Evolutionary conservation across 2,113 vertebrate genomes (phyloP), one percentile per base, ranked within the genome.

Genomic region (Pterocles burchelli): DNA sequence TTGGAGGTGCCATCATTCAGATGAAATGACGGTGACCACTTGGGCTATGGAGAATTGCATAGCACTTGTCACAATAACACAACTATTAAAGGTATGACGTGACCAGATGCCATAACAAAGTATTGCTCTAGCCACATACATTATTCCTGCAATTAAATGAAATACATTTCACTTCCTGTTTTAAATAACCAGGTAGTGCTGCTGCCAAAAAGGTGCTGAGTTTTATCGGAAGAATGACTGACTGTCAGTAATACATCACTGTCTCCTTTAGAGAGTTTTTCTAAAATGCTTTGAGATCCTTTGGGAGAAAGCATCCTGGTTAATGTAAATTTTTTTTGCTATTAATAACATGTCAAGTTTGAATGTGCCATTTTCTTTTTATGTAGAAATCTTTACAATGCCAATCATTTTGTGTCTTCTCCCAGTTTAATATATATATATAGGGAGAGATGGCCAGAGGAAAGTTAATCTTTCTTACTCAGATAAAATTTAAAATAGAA

Each of bases 91-190:
- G 24, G 33, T 1, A 10, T 95, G 93, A 95, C 10, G 10, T 90
- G 55, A 63, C 48, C 72, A 74, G 77, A 72, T 94, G 48, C 76
- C 76, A 7, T 67, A 59, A 67, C 85, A 67, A 94, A 84, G 61
- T 74, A 61, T 59, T 92, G 41, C 62, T 58, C 22, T 62, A 71
- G 58, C 74, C 77, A 51, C 80, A 82, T 38, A 58, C 16, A 51
- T 93, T 70, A 72, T 70, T 88, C 74, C 79, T 92, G 68, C 68
- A 88, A 95, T 95, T 95, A 95, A 71, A 88, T 54, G 3, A 79
- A 89, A 63, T 67, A 21, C 3, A 73, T 88, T 92, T 92, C 41
- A 77, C 68, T 92, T 96, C 95, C 95, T 90, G 85, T 83, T 82
- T 92, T 87, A 92, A 92, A 84, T 84, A 88, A 90, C 80, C 58